Conservation (phyloP, 2,797 vertebrate species). For the Takifugu ocellatus region DNA sequence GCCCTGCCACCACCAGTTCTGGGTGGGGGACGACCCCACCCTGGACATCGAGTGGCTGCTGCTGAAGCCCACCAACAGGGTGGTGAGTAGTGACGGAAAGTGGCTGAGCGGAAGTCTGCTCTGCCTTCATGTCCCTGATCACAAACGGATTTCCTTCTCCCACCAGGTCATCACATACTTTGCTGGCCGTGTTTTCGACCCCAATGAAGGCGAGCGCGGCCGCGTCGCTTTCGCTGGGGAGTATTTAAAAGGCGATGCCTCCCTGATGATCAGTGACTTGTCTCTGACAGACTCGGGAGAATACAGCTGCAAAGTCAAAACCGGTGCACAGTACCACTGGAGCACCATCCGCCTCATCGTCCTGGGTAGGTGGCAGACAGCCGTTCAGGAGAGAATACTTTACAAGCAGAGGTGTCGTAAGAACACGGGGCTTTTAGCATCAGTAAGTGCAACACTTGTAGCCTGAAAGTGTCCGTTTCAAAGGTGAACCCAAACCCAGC, state of each 20-base stretch:
- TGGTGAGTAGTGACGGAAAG: constrained; percentile 66
- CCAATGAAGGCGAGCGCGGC: constrained; percentile 79
- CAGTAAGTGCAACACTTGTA: too few species aligned
- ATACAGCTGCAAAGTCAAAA: constrained; percentile 96
- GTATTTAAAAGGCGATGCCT: constrained; percentile 91
- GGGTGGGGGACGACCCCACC: constrained; percentile 79
- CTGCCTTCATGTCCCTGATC: too few species aligned
- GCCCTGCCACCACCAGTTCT: constrained; percentile 88
- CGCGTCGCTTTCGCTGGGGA: constrained; percentile 91
- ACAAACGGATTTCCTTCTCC: neutral
- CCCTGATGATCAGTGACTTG: constrained; percentile 88
- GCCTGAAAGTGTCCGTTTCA: too few species aligned
- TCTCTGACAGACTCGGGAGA: constrained; percentile 87
- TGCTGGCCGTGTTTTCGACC: constrained; percentile 82
- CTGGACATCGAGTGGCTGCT: constrained; percentile 94
- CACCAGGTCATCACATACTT: constrained; percentile 93
- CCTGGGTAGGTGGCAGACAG: constrained; percentile 77
- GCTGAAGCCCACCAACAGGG: constrained; percentile 81
- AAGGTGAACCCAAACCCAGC: too few species aligned
- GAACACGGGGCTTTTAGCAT: too few species aligned
- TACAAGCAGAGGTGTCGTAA: neutral
- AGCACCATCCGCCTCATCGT: constrained; percentile 88
- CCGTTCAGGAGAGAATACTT: neutral
- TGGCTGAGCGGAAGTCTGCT: too few species aligned
- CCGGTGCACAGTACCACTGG: constrained; percentile 90